These are phyloP conservation scores for Lacerta agilis DNA, from an alignment of 2,797 vertebrate species.

Conservation along the genomic window DNA sequence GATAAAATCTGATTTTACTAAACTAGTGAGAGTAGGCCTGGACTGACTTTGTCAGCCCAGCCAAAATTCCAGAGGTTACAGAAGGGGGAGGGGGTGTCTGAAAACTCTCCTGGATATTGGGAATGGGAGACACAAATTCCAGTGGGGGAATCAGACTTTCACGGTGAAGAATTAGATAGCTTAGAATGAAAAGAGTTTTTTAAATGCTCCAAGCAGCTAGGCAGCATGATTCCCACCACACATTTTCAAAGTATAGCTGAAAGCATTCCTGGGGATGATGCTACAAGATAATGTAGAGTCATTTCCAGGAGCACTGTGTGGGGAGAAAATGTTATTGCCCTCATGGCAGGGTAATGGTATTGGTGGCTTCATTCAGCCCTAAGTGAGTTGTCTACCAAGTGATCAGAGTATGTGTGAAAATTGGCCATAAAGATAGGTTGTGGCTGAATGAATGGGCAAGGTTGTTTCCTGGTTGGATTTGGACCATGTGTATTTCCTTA, in stretches of 20 bases:
- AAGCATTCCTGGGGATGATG: too few species aligned
- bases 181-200: too few species aligned
- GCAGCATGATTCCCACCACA: too few species aligned
- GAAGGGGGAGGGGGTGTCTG: too few species aligned
- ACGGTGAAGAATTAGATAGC: not conserved
- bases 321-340: too few species aligned
- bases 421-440: not conserved
- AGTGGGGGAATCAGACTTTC: not conserved
- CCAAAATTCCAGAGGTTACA: too few species aligned
- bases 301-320: not conserved
- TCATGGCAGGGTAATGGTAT: too few species aligned
- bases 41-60: too few species aligned
- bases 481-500: not conserved
- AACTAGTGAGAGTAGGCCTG: not conserved
- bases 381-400: not conserved
- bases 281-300: too few species aligned
- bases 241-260: too few species aligned
- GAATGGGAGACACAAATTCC: not conserved
- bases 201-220: too few species aligned
- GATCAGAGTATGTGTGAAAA: not conserved
- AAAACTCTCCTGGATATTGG: too few species aligned
- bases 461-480: not conserved
- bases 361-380: not conserved
- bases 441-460: not conserved
- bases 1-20: conserved; percentile 9